Conservation (phyloP, 2,888 invertebrate species). For the Spicauda simplicius region DNA sequence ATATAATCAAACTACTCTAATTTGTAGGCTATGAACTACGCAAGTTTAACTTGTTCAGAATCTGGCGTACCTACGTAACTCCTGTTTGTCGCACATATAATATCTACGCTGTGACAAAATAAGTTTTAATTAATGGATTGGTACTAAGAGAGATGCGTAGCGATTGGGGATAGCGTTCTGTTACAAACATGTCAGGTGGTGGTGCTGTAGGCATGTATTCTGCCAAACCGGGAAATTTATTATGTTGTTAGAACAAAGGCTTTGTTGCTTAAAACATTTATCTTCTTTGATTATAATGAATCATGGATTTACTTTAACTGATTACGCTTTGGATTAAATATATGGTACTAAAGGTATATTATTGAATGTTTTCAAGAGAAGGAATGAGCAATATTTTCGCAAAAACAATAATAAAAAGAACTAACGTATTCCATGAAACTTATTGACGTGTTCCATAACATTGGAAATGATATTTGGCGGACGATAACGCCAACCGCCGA, state of each 20-base stretch:
- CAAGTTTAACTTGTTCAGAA: constrained; percentile 63
- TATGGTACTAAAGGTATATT: neutral
- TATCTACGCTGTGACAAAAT: constrained; percentile 75
- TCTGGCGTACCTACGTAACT: constrained; percentile 55
- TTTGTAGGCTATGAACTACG: constrained; percentile 29
- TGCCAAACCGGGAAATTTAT: constrained; percentile 36
- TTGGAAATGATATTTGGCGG: constrained; percentile 28
- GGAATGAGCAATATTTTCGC: neutral
- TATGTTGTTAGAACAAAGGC: constrained; percentile 27
- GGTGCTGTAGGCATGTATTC: constrained; percentile 35
- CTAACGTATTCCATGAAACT: constrained; percentile 12
- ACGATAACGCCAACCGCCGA: constrained; percentile 28
- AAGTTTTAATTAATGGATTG: constrained; percentile 85
- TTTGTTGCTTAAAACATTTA: constrained; percentile 28
- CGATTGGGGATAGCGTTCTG: constrained; percentile 54
- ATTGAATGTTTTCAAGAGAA: neutral
- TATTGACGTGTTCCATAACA: constrained; percentile 24
- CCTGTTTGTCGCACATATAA: constrained; percentile 59
- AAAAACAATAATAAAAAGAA: constrained; percentile 2
- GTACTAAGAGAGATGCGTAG: constrained; percentile 76
- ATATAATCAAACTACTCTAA: constrained; percentile 1
- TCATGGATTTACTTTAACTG: constrained; percentile 10
- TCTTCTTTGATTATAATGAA: constrained; percentile 33
- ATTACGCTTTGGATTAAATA: neutral
- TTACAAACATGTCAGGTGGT: constrained; percentile 38